Conservation (phyloP, 2,888 invertebrate genomes). For the Amiota mariae region DNA sequence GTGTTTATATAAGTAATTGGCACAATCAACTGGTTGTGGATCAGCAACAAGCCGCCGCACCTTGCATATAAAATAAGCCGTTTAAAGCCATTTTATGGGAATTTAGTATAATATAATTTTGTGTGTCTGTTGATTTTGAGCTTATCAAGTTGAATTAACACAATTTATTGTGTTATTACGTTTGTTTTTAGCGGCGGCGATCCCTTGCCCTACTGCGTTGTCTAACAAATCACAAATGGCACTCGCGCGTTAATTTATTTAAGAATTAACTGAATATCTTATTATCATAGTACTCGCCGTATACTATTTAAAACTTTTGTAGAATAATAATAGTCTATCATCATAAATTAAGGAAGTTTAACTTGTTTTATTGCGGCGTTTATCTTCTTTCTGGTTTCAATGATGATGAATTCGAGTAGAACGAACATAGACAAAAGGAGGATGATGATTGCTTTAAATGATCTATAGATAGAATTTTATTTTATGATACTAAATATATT, state of each 20-base stretch:
- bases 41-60: not conserved
- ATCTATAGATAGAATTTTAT: no score
- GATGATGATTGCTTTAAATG: no score
- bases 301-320: not conserved
- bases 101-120: not conserved
- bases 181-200: conserved; percentile 10
- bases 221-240: conserved; percentile 20
- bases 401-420: conserved; percentile 19
- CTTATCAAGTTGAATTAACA: conserved; percentile 7
- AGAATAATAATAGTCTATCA: conserved; percentile 35
- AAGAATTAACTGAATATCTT: conserved; percentile 46
- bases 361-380: conserved; percentile 26
- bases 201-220: not conserved
- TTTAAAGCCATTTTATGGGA: conserved; percentile 4
- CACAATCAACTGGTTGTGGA: conserved; percentile 27
- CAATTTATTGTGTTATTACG: conserved; percentile 12
- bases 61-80: conserved; percentile 4
- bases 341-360: not conserved
- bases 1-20: conserved; percentile 52
- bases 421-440: not conserved
- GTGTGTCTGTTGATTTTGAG: conserved; percentile 9
- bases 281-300: not conserved
- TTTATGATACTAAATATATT: not conserved
- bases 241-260: conserved; percentile 44
- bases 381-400: conserved; percentile 2